These are phyloP conservation scores for Oreochromis niloticus DNA, from an alignment of 2,113 vertebrate genomes.

Conservation along the genomic window DNA sequence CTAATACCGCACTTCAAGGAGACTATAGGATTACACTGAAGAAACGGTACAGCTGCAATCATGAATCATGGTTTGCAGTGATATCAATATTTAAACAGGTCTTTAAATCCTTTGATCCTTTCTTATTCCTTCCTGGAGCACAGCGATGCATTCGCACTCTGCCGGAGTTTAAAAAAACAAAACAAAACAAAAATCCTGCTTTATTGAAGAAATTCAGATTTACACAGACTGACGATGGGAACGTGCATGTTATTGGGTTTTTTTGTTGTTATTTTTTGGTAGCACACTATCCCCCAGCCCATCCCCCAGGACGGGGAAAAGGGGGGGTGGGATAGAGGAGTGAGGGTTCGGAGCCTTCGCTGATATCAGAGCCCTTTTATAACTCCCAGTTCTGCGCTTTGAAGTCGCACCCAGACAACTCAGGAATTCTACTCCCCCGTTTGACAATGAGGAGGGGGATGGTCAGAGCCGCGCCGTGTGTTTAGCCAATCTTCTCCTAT, in stretches of 20 bases:
- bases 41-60: constrained; percentile 8
- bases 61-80: background rate
- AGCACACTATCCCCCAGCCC: constrained; percentile 26
- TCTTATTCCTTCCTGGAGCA: constrained; percentile 1
- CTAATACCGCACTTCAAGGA: background rate
- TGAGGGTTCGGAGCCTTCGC: constrained; percentile 63
- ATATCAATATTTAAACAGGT: constrained; percentile 41
- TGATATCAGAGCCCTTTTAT: constrained; percentile 74
- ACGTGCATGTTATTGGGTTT: background rate
- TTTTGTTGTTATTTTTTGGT: background rate
- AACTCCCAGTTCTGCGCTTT: constrained; percentile 71
- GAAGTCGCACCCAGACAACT: constrained; percentile 75
- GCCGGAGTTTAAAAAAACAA: background rate
- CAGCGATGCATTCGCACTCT: background rate
- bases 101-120: constrained; percentile 25
- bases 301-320: constrained; percentile 34
- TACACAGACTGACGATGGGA: background rate
- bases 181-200: background rate
- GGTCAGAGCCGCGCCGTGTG: constrained; percentile 37
- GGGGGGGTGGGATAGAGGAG: constrained; percentile 43
- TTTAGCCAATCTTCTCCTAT: constrained; percentile 43
- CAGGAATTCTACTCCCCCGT: constrained; percentile 72
- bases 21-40: background rate
- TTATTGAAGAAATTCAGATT: background rate
- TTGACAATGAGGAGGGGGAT: constrained; percentile 62